Evolutionary conservation across 92 coral and sea anemone genomes (phyloP).

Genomic region (Phenganax subtilis): DNA sequence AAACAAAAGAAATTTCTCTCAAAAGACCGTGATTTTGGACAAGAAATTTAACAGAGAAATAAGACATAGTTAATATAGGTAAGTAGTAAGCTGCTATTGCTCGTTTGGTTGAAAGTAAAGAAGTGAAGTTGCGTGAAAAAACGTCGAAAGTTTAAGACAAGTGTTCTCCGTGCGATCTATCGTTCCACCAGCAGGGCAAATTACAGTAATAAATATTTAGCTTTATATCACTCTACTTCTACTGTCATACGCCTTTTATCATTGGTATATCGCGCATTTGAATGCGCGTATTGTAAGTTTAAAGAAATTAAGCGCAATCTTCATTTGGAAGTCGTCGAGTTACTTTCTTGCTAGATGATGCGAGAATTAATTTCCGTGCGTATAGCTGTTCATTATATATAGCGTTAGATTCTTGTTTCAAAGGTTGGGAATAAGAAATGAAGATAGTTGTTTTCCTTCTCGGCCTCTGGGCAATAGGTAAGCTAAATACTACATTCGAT

Average conservation of each 20-base stretch:
- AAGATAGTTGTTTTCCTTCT: slow-evolving; percentile 30
- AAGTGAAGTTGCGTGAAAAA: not conserved
- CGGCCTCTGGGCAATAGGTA: slow-evolving; percentile 40
- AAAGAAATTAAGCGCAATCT: too few relatives aligned
- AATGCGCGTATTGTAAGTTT: too few relatives aligned
- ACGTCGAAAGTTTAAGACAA: not conserved
- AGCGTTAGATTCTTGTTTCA: not conserved
- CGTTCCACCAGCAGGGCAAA: not conserved
- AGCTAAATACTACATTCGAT: not conserved
- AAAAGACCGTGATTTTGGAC: not conserved
- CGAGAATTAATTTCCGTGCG: not conserved
- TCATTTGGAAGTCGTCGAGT: too few relatives aligned
- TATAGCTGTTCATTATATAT: not conserved
- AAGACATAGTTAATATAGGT: not conserved
- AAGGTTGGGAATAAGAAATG: slow-evolving; percentile 30
- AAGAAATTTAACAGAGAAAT: not conserved
- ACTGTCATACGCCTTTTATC: not conserved
- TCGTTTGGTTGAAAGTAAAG: not conserved
- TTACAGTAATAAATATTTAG: not conserved
- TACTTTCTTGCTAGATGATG: not conserved
- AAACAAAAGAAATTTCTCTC: slow-evolving; percentile 5
- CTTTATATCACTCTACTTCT: not conserved
- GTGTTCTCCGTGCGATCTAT: not conserved
- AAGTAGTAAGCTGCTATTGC: not conserved
- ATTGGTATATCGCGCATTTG: too few relatives aligned